These are phyloP conservation scores for Poecile atricapillus DNA, from an alignment of 2,113 vertebrate species.

Conservation along the genomic window DNA sequence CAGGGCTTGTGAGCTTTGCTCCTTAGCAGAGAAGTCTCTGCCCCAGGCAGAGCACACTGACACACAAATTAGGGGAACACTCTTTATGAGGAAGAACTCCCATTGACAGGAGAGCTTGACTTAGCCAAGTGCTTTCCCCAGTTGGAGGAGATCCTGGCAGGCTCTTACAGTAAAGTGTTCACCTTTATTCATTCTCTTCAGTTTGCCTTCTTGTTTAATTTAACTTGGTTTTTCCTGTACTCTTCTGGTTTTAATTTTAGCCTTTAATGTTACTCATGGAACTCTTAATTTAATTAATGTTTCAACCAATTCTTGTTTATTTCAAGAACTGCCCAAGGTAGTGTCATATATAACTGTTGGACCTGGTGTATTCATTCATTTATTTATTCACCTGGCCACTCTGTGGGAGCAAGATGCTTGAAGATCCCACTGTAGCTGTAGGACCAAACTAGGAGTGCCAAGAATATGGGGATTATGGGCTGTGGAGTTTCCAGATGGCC, in stretches of 20 bases:
- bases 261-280: background rate
- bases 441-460: background rate
- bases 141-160: background rate
- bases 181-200: background rate
- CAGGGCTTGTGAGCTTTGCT: background rate
- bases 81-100: background rate
- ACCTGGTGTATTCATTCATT: background rate
- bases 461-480: background rate
- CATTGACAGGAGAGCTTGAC: background rate
- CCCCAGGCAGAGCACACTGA: background rate
- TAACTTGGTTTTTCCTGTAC: background rate
- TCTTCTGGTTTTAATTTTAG: background rate
- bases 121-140: background rate
- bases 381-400: background rate
- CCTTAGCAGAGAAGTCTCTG: background rate
- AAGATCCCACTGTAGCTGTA: background rate
- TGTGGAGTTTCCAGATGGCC: background rate
- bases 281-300: background rate
- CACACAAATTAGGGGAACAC: accelerated
- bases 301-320: background rate
- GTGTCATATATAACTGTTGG: too few relatives aligned
- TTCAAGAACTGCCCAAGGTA: background rate
- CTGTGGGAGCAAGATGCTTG: background rate
- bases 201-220: background rate
- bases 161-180: background rate